These are phyloP conservation scores for Neomonachus schauinslandi DNA, from an alignment of 2,113 vertebrate species.

Conservation along the genomic window DNA sequence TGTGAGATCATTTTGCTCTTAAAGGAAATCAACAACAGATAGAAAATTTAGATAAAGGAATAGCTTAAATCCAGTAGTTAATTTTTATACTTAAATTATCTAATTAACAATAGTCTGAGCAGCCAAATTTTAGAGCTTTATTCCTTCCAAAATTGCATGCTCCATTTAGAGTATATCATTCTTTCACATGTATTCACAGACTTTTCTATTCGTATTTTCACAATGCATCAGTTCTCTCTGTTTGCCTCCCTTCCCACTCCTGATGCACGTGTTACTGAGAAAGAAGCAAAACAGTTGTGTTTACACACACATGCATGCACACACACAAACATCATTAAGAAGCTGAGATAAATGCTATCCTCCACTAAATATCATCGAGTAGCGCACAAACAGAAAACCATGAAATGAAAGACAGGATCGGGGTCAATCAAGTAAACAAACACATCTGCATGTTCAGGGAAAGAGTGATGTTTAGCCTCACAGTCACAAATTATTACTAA, in stretches of 20 bases:
- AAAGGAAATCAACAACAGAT: conserved; percentile 83
- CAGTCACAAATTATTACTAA: conserved; percentile 60
- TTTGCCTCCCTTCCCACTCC: conserved; percentile 3
- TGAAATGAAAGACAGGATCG: background rate
- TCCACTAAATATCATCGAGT: background rate
- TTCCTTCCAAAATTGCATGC: conserved; percentile 79
- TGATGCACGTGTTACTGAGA: conserved; percentile 59
- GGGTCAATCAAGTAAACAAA: background rate
- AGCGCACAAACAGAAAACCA: background rate
- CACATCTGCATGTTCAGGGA: background rate
- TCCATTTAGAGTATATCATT: conserved; percentile 68
- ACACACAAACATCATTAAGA: background rate
- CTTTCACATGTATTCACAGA: conserved; percentile 65
- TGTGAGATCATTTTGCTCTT: conserved; percentile 82
- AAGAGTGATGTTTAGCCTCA: conserved; percentile 53
- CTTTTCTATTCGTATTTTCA: conserved; percentile 56
- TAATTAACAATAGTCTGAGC: conserved; percentile 82
- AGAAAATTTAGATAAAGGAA: conserved; percentile 79
- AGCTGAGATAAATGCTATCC: background rate
- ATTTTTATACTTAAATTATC: conserved; percentile 82
- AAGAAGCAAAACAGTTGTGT: conserved; percentile 26
- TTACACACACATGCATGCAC: background rate
- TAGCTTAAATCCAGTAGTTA: conserved; percentile 76
- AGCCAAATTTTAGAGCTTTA: conserved; percentile 80
- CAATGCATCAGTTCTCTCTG: conserved; percentile 52